A percentile compares a stretch with the other conserved stretches of the same genome.
phyloP scores from a whole-genome alignment of 2,113 vertebrate genomes.

The Leiothrix lutea region DNA sequence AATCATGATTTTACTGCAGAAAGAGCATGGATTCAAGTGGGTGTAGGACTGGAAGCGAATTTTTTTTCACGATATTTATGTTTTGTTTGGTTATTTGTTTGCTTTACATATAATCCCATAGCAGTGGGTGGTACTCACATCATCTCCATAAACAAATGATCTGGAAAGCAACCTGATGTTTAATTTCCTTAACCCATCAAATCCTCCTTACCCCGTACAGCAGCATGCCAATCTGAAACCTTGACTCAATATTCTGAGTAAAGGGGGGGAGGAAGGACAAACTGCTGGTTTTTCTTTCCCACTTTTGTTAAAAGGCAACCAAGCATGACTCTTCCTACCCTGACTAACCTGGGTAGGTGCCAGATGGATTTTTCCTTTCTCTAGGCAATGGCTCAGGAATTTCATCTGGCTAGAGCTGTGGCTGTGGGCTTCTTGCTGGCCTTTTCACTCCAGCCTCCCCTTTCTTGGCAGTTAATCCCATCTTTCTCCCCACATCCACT shows the following conservation, averaged over 20 bases:
- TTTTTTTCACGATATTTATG: background rate
- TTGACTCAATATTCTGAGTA: conserved; percentile 23
- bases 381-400: conserved; percentile 54
- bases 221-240: conserved; percentile 27
- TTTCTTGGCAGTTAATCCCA: conserved; percentile 31
- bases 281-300: conserved; percentile 50
- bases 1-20: background rate
- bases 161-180: conserved; percentile 31
- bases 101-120: conserved; percentile 13
- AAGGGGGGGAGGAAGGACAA: background rate
- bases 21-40: background rate
- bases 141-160: conserved; percentile 47
- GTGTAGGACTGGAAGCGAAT: background rate
- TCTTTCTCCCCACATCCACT: conserved; percentile 20
- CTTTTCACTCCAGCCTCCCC: conserved; percentile 46
- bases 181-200: conserved; percentile 15
- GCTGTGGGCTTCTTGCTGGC: conserved; percentile 36
- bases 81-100: conserved; percentile 21
- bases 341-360: conserved; percentile 41
- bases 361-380: conserved; percentile 51
- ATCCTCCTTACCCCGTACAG: background rate
- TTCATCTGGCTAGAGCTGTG: background rate
- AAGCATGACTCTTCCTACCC: conserved; percentile 48
- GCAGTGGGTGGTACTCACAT: background rate
- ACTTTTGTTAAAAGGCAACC: conserved; percentile 60